Conservation (phyloP, 2,113 vertebrate species). For the Terrapene triunguis region DNA sequence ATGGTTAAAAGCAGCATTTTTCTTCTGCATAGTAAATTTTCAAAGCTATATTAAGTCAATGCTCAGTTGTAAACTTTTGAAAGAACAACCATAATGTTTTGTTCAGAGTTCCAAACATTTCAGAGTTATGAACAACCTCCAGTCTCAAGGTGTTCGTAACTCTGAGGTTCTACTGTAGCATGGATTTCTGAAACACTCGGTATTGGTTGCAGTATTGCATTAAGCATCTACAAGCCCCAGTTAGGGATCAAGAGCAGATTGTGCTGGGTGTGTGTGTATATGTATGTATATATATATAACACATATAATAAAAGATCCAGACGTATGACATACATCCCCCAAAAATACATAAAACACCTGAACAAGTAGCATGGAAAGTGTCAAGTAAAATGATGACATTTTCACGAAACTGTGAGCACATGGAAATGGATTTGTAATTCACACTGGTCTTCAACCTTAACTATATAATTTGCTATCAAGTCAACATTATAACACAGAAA, state of each 20-base stretch:
- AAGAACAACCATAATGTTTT: too few species aligned
- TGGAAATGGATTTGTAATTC: slow-evolving; percentile 38
- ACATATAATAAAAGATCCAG: not conserved
- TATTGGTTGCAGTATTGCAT: slow-evolving; percentile 98
- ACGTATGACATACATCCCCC: not conserved
- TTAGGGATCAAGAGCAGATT: not conserved
- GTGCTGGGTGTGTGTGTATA: rapidly evolving
- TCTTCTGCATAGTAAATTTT: too few species aligned
- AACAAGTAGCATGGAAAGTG: not conserved
- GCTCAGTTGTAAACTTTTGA: too few species aligned
- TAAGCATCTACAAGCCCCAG: slow-evolving; percentile 76
- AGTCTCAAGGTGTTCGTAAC: too few species aligned
- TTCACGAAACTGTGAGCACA: not conserved
- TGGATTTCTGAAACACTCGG: slow-evolving; percentile 99
- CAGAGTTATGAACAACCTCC: too few species aligned
- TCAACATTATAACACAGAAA: not conserved
- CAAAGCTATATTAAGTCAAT: too few species aligned
- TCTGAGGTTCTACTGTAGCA: slow-evolving; percentile 67
- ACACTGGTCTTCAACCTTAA: slow-evolving; percentile 17
- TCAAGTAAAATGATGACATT: not conserved
- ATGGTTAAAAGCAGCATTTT: too few species aligned
- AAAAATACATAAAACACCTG: slow-evolving; percentile 26
- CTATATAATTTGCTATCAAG: not conserved
- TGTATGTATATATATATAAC: not conserved
- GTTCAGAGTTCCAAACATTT: too few species aligned